Evolutionary conservation across 1,140 invertebrate genomes (phyloP), one percentile per base, ranked within the genome.

Genomic region (Oncopodura yosiiana): DNA sequence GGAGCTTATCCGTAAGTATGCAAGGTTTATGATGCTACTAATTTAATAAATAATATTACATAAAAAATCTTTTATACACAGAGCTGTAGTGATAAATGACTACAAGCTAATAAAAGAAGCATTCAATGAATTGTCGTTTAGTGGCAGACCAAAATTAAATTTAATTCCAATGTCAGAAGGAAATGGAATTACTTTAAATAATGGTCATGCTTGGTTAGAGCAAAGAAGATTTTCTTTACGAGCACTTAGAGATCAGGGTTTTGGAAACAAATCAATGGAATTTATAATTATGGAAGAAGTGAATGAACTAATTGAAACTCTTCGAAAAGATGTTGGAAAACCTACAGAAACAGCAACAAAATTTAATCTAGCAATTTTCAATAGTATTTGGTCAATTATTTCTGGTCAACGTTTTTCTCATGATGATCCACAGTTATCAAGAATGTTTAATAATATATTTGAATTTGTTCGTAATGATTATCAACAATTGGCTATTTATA

Each of bases 81-180:
- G 58, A 5, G 80, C 86, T 3, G 81, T 92, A 8, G 83, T 92
- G 4, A 71, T 93, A 51, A 87, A 82, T 71, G 87, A 92, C 71
- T 82, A 86, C 66, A 79, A 81, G 61, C 73, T 82, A 62, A 88
- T 93, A 56, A 74, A 85, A 49, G 83, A 91, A 65, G 80, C 85
- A 18, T 92, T 93, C 68, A 74, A 81, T 0, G 77, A 78, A 16
- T 83, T 87, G 62, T 86, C 89, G 63, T 88, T 92, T 71, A 85
- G 83, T 56, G 87, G 84, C 24, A 76, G 87, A 46, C 89, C 88
- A n/a, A 80, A 80, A 14, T 27, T 8, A 21, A 11, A 11, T 6
- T 46, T 23, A 26, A 9, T 53, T 42, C 19, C 3, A 42, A 34
- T 18, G 6, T 6, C 24, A 18, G 1, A 38, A 46, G 8, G 8